Evolutionary conservation across 1,140 invertebrate genomes (phyloP).

Genomic region (Sinonovacula constricta): DNA sequence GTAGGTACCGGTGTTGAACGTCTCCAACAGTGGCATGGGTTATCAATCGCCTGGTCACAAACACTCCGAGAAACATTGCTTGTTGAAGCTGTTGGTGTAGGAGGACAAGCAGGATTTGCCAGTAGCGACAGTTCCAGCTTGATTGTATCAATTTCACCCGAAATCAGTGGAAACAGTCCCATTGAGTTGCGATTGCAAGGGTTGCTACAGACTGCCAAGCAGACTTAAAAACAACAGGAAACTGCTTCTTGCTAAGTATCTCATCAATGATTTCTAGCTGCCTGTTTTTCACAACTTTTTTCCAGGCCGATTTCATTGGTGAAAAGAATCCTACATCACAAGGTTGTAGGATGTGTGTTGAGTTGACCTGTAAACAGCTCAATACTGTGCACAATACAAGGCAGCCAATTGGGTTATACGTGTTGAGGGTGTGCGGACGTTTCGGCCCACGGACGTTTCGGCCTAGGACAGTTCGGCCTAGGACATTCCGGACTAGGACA

Average conservation of each 20-base stretch:
- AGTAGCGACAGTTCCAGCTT: background rate
- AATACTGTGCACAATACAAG: no score
- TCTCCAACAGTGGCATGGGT: background rate
- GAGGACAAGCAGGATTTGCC: background rate
- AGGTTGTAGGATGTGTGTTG: background rate
- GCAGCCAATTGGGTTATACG: no score
- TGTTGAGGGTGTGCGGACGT: no score
- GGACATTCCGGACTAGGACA: no score
- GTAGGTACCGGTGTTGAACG: background rate
- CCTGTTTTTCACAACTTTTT: constrained; percentile 14
- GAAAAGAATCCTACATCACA: constrained; percentile 11
- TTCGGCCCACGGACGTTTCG: no score
- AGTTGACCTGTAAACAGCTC: background rate
- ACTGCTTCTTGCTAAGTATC: constrained; percentile 1
- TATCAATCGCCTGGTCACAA: background rate
- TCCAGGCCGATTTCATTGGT: constrained; percentile 18
- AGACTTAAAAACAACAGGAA: background rate
- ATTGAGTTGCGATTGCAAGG: background rate
- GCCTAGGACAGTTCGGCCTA: no score
- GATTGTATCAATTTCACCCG: background rate
- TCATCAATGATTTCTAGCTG: background rate
- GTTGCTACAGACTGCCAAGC: background rate
- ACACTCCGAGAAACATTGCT: background rate
- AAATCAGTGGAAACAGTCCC: background rate
- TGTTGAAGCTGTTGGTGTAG: background rate